Conservation (phyloP, 2,888 invertebrate genomes). For the Amaurobius ferox region DNA sequence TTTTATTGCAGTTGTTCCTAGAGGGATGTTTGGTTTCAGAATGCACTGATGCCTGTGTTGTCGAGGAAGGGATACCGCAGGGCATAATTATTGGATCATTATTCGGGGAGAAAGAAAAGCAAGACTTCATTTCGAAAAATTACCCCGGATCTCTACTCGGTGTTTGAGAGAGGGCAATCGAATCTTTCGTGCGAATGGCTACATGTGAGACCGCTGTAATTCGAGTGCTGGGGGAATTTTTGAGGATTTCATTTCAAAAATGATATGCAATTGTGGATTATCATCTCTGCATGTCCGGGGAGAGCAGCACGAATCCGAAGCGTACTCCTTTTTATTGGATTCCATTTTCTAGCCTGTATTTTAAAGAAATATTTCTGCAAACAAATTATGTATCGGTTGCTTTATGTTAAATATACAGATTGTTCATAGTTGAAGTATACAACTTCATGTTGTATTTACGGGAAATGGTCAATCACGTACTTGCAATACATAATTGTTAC, state of each 20-base stretch:
- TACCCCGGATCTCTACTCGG: conserved; percentile 15
- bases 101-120: conserved; percentile 49
- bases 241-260: not conserved
- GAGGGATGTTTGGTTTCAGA: conserved; percentile 42
- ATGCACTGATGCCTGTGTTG: conserved; percentile 19
- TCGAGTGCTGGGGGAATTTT: not conserved
- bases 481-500: no score
- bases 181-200: not conserved
- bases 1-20: conserved; percentile 41
- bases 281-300: not conserved
- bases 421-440: no score
- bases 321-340: no score
- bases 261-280: not conserved
- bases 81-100: conserved; percentile 66
- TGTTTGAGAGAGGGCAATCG: not conserved
- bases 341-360: no score
- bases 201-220: not conserved
- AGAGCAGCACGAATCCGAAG: no score
- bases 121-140: conserved; percentile 55
- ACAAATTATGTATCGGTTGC: no score
- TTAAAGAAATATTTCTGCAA: no score
- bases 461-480: no score
- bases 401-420: no score
- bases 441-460: no score
- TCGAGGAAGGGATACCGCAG: conserved; percentile 21